Conservation (phyloP, 2,888 invertebrate species). For the Ditylenchus weischeri region DNA sequence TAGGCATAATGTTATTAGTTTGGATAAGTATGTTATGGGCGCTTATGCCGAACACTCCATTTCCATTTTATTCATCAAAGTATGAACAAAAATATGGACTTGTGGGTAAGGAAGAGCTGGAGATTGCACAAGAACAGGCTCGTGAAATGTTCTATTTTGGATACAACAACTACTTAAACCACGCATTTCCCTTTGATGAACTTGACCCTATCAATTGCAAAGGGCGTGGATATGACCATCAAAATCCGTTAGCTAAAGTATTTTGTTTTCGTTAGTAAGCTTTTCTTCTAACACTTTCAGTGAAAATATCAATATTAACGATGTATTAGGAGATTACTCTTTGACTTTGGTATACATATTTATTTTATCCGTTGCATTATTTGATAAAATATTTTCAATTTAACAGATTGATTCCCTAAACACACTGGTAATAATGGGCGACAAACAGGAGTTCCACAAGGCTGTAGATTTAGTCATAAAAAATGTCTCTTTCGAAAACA, state of each 20-base stretch:
- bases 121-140: slow-evolving; percentile 39
- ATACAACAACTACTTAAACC: slow-evolving; percentile 68
- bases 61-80: background rate
- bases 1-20: background rate
- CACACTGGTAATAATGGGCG: slow-evolving; percentile 64
- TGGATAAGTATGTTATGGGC: slow-evolving; percentile 5
- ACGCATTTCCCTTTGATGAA: slow-evolving; percentile 69
- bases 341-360: slow-evolving; percentile 52
- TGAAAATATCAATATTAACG: slow-evolving; percentile 70
- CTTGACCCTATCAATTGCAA: slow-evolving; percentile 68
- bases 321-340: slow-evolving; percentile 68
- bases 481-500: slow-evolving; percentile 66
- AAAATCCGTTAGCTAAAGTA: slow-evolving; percentile 64
- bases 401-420: slow-evolving; percentile 65
- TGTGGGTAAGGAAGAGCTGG: slow-evolving; percentile 17
- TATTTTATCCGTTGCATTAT: background rate
- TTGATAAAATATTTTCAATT: background rate
- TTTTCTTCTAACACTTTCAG: slow-evolving; percentile 57
- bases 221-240: slow-evolving; percentile 68
- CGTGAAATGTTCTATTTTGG: slow-evolving; percentile 55
- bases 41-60: background rate
- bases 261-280: background rate
- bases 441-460: slow-evolving; percentile 64
- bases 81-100: slow-evolving; percentile 5
- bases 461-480: slow-evolving; percentile 66